These are phyloP conservation scores for Apodemus speciosus DNA, from an alignment of 2,113 vertebrate species.

Conservation along the genomic window DNA sequence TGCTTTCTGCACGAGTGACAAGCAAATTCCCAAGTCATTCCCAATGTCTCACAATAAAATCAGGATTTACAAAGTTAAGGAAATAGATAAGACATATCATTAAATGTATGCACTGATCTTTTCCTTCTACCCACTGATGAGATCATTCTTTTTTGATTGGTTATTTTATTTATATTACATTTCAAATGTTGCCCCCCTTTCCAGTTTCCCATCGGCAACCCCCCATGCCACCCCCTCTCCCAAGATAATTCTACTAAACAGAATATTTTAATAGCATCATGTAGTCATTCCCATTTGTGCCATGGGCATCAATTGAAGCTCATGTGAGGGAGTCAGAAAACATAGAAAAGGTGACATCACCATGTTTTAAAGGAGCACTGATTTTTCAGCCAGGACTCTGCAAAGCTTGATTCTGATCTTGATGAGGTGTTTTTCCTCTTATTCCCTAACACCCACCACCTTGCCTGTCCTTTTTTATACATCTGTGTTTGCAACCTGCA, in stretches of 20 bases:
- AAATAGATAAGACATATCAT: neutral
- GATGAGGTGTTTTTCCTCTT: neutral
- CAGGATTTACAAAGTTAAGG: neutral
- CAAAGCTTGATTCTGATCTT: neutral
- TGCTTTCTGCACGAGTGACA: neutral
- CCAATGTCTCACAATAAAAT: constrained; percentile 8
- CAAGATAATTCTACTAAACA: constrained; percentile 9
- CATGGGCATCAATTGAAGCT: neutral
- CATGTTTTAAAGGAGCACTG: neutral
- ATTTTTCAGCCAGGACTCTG: neutral
- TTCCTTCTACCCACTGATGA: neutral
- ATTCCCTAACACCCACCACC: neutral
- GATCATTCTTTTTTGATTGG: neutral
- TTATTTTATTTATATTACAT: no score
- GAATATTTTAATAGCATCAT: neutral
- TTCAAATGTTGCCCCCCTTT: no score
- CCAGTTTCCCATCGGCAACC: no score
- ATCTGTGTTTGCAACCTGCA: constrained; percentile 69
- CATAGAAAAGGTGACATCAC: neutral
- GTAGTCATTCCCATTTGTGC: neutral
- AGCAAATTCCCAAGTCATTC: neutral
- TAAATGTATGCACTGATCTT: neutral
- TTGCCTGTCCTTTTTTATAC: constrained; percentile 22
- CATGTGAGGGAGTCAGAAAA: neutral
- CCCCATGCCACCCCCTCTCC: no score